Conservation (phyloP, 2,113 vertebrate species). For the Calonectris borealis region DNA sequence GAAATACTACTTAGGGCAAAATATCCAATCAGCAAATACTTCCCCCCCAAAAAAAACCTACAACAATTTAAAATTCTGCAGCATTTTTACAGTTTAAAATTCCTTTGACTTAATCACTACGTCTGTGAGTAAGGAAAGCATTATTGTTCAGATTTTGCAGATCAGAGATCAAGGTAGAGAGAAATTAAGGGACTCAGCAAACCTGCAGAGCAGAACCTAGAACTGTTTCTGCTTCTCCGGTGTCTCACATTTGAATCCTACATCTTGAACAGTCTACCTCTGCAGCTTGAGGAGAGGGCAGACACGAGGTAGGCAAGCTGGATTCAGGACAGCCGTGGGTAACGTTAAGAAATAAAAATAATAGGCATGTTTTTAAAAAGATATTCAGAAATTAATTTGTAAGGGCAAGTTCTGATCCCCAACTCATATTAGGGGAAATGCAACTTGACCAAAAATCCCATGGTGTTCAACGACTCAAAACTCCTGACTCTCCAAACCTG, state of each 20-base stretch:
- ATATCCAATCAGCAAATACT: background rate
- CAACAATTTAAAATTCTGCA: background rate
- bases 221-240: background rate
- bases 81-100: background rate
- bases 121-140: background rate
- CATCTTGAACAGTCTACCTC: too few relatives aligned
- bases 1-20: background rate
- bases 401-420: background rate
- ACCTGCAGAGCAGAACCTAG: background rate
- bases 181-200: background rate
- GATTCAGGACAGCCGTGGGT: background rate
- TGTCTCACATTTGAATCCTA: background rate
- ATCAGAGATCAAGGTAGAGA: background rate
- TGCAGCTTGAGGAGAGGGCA: background rate
- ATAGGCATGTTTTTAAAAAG: background rate
- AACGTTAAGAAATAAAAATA: background rate
- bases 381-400: background rate
- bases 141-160: background rate
- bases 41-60: accelerated
- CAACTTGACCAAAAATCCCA: background rate
- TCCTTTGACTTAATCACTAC: background rate
- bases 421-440: accelerated
- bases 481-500: background rate
- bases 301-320: background rate
- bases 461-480: background rate